Evolutionary conservation across 1,140 invertebrate species (phyloP), one percentile per base, ranked within the genome.

Genomic region (Mamestra configurata): DNA sequence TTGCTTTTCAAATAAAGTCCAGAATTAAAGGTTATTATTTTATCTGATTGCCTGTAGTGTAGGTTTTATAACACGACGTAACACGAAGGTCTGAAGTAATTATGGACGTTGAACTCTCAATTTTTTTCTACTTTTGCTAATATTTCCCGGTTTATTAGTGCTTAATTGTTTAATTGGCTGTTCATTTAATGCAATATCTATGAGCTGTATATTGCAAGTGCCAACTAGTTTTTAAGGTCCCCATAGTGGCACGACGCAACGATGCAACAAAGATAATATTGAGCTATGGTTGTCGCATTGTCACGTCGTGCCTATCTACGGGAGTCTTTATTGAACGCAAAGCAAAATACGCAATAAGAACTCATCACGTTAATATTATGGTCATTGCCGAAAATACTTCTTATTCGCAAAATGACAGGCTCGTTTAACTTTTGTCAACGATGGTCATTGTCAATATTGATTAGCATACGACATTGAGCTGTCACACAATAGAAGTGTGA

Each of bases 71-170:
- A 68, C 7, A 7, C 37, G 20, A 59, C 72, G 72, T 75, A 76
- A 76, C 72, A 46, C 72, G 72, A 61, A 76, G 72, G 55, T 76
- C 57, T 76, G 22, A 27, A 59, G 55, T 27, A 61, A 59, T 61
- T 46, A 59, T 76, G 72, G 72, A 27, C 55, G 72, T 46, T 76
- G 72, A 76, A 76, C 72, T 72, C 51, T 10, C 7, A 27, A 15
- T 61, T 46, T 73, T 75, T 46, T 61, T 76, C 24, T 61, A 11
- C 55, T 76, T 68, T 40, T 79, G 64, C 64, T 68, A 27, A 46
- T 46, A 51, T 71, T 71, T 35, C n/a, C 27, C 46, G 10, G 8
- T 31, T 51, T 51, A 71, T 51, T 31, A 3, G 11, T 20, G 37
- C 15, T 43, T 35, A 31, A 7, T 43, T 66, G 13, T n/a, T 37